Evolutionary conservation across 2,797 vertebrate genomes (phyloP).

Genomic region (Thaleichthys pacificus): DNA sequence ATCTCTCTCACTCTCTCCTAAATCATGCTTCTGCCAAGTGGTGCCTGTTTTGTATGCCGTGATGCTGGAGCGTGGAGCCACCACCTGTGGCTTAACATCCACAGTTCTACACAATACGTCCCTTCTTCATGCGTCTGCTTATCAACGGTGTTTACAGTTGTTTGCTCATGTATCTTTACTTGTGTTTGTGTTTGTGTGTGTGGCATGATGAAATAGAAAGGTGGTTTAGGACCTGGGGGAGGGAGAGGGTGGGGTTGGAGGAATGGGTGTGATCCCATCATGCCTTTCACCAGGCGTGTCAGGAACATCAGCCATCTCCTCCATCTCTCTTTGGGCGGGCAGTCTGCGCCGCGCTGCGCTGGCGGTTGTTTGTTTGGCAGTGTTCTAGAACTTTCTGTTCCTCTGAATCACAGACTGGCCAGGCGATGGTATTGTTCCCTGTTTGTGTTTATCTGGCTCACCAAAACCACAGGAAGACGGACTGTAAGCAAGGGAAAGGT

Average conservation of each 20-base stretch:
- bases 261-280: neutral
- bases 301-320: slow-evolving; percentile 67
- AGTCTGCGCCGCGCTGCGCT: neutral
- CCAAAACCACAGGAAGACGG: slow-evolving; percentile 71
- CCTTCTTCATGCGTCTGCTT: neutral
- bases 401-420: slow-evolving; percentile 76
- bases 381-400: slow-evolving; percentile 75
- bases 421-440: slow-evolving; percentile 71
- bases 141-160: neutral
- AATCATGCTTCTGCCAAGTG: slow-evolving; percentile 18
- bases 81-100: slow-evolving; percentile 21
- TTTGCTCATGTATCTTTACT: neutral
- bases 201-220: slow-evolving; percentile 13
- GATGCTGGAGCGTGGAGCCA: neutral
- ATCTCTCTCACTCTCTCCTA: slow-evolving; percentile 5
- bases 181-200: slow-evolving; percentile 14
- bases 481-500: slow-evolving; percentile 72
- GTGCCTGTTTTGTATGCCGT: slow-evolving; percentile 23
- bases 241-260: neutral
- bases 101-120: neutral
- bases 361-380: slow-evolving; percentile 52
- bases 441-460: slow-evolving; percentile 72
- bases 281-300: slow-evolving; percentile 58
- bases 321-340: slow-evolving; percentile 60
- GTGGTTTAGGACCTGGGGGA: neutral